Base-by-base conservation (phyloP, 2,888 invertebrate species). In the Erebia palarica region DNA sequence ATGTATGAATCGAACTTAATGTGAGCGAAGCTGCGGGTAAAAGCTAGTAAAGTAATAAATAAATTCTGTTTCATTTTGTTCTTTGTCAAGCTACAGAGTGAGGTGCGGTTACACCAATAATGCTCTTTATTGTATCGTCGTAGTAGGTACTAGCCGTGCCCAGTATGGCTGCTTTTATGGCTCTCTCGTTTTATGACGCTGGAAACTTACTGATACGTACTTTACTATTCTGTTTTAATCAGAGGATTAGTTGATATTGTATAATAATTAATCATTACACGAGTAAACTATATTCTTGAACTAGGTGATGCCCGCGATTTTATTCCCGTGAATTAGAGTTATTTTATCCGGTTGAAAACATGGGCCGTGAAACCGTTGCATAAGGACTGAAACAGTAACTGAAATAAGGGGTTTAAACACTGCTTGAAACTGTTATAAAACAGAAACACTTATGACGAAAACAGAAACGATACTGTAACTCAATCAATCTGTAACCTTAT, bases 91-190 rank as follows among this genome's bases (percentile, higher is more conserved):
- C 69, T 65, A 47, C 73, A 77, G 76, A 77, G 73, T 61, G 77
- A 87, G 86, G 86, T 85, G 87, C 81, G 83, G 84, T 86, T 85
- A 85, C 84, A 86, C 82, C 87, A 88, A 86, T 88, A 88, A 88
- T 85, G 81, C 79, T 85, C 79, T 87, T 88, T 89, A 88, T 88
- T 87, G 85, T 85, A 83, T 84, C 81, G 81, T 72, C 73, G 76
- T 74, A 77, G 76, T 77, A 76, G 81, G 82, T 59, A 60, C 84
- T 84, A 78, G 78, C 76, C 79, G 83, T 89, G 86, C 88, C 84
- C 86, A 86, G 86, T 80, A 82, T 78, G 76, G 81, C 78, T 75
- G 75, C 67, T 79, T 89, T 89, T 87, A 89, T 79, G 79, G 78
- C 77, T 72, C 76, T 80, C 85, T 49, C 47, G 36, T 21, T 89